Conservation (phyloP, 2,113 vertebrate species). For the Cephalopterus ornatus region DNA sequence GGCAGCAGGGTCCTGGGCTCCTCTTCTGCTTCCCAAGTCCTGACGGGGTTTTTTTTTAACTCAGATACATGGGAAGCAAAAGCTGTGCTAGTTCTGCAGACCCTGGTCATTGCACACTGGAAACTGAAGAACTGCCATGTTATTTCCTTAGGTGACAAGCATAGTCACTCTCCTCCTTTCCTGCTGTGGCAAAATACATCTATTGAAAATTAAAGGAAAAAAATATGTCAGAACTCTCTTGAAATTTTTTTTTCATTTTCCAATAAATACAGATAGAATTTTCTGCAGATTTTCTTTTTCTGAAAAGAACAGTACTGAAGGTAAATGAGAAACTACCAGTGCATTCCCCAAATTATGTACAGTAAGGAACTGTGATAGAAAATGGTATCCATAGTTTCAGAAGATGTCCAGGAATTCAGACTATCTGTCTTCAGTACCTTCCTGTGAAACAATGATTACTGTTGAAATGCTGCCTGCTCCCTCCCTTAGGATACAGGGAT, state of each 20-base stretch:
- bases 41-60: neutral
- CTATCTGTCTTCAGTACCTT: neutral
- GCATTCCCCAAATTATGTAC: neutral
- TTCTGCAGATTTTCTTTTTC: neutral
- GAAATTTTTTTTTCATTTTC: rapidly evolving
- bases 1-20: neutral
- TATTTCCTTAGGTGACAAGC: neutral
- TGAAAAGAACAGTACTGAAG: neutral
- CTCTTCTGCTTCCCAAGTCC: neutral
- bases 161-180: neutral
- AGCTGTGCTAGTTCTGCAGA: neutral
- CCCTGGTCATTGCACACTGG: neutral
- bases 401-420: neutral
- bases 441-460: neutral
- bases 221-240: neutral
- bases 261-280: neutral
- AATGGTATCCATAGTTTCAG: neutral
- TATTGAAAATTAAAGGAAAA: neutral
- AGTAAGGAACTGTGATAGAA: neutral
- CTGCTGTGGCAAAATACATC: neutral
- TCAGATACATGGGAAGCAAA: neutral
- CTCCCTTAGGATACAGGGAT: neutral
- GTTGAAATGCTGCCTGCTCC: neutral
- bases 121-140: neutral
- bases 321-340: neutral